These are phyloP conservation scores for Aptenodytes forsteri DNA, from an alignment of 2,113 vertebrate species.

Conservation along the genomic window DNA sequence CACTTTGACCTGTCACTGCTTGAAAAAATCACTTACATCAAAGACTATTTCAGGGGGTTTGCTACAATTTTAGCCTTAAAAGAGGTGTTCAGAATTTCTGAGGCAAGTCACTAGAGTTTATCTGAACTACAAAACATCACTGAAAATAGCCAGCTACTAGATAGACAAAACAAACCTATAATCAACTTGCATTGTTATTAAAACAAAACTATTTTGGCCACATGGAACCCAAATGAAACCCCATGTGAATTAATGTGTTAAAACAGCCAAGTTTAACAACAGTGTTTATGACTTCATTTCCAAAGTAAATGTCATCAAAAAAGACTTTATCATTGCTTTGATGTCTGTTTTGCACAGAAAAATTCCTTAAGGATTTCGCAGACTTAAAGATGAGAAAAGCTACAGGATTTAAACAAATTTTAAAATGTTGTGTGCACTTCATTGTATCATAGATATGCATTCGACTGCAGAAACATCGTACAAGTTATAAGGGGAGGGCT, in stretches of 20 bases:
- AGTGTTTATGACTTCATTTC: neutral
- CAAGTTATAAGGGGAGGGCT: neutral
- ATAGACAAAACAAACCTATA: neutral
- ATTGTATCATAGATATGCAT: neutral
- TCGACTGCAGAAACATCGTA: neutral
- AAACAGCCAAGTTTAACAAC: neutral
- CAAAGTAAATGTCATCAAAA: neutral
- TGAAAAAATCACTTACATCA: conserved; percentile 8
- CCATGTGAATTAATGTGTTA: neutral
- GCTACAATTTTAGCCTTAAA: neutral
- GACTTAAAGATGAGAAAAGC: neutral
- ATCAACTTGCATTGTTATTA: neutral
- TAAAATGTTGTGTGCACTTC: neutral
- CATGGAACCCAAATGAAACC: neutral
- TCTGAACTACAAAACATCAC: neutral
- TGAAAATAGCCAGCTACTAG: neutral
- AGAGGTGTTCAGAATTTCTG: neutral
- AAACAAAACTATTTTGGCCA: neutral
- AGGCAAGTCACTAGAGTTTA: neutral
- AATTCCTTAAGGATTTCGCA: neutral
- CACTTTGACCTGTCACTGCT: neutral
- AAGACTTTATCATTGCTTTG: neutral
- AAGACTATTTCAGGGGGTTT: neutral
- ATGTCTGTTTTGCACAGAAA: neutral
- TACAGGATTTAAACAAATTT: neutral